Evolutionary conservation across 2,797 vertebrate genomes (phyloP), one percentile per base, ranked within the genome.

Genomic region (Tokudaia tokunoshimensis): DNA sequence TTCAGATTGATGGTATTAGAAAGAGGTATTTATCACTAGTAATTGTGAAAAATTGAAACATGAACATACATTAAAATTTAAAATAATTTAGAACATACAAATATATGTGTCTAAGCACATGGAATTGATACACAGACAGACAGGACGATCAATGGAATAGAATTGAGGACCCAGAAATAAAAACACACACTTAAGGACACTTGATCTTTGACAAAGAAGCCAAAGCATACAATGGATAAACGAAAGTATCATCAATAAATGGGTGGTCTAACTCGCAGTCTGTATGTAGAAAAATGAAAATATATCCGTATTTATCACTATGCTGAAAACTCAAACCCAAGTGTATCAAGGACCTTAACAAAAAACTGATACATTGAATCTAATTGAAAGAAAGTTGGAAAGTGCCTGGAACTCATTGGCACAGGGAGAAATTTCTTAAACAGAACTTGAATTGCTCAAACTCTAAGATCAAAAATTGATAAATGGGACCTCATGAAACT

Each of bases 201-300:
- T 17, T 70, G 65, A 70, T 70, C 15, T 70, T 70, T 2, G 1
- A n/a, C 34, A 70, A 70, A 70, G 34, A 19, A 70, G 15, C 67
- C 34, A n/a, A 70, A 70, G 15, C 31, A n/a, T 70, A n/a, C 67
- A 70, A n/a, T n/a, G 67, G 15, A 3, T 7, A 70, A 70, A n/a
- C 3, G 15, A 70, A 70, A n/a, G 3, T n/a, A 19, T 70, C 67
- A 19, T 70, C 34, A 70, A n/a, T 70, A 70, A 70, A 70, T 19
- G 1, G 17, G 7, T 70, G 14, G 17, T n/a, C 3, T 0, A 70
- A n/a, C 17, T 19, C 2, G 34, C 15, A 70, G 15, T n/a, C 17
- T 70, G 34, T 70, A 19, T 70, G 34, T 19, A 70, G 34, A 70
- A n/a, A n/a, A 8, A 15, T n/a, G 34, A 70, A 70, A n/a, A n/a